Evolutionary conservation across 2,113 vertebrate species (phyloP).

Genomic region (Clarias gariepinus): DNA sequence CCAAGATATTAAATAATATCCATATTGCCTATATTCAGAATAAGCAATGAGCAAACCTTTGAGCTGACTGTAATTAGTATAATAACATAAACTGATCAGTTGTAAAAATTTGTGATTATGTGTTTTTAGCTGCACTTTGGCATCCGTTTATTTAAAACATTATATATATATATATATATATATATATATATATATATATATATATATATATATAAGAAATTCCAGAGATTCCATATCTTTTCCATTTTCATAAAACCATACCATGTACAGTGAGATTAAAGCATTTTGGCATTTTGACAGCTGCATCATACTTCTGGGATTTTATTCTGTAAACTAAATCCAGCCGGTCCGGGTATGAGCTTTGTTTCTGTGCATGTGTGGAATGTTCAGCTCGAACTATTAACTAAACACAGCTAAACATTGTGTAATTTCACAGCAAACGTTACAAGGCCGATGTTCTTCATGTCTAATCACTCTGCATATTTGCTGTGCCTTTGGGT

Average conservation of each 20-base stretch:
- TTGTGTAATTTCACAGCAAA: slow-evolving; percentile 37
- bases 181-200: too few relatives aligned
- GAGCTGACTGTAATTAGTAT: not conserved
- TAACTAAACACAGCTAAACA: slow-evolving; percentile 14
- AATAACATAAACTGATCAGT: too few relatives aligned
- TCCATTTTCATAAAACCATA: slow-evolving; percentile 26
- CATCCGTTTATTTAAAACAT: not conserved
- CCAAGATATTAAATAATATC: not conserved
- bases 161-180: too few relatives aligned
- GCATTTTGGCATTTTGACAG: slow-evolving; percentile 6
- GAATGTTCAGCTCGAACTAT: slow-evolving; percentile 35
- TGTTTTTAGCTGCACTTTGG: not conserved
- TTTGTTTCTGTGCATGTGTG: slow-evolving; percentile 10
- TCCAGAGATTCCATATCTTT: slow-evolving; percentile 27
- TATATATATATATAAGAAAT: too few relatives aligned
- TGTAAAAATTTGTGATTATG: too few relatives aligned
- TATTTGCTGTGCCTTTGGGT: not conserved
- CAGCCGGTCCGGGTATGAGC: slow-evolving; percentile 9
- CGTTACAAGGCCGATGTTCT: slow-evolving; percentile 14
- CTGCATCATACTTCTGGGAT: not conserved
- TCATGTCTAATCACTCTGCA: not conserved
- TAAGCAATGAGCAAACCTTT: not conserved
- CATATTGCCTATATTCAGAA: too few relatives aligned
- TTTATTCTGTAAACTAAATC: not conserved
- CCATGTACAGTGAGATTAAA: slow-evolving; percentile 2